Evolutionary conservation across 1,140 invertebrate genomes (phyloP), one percentile per base, ranked within the genome.

Genomic region (Grapholita molesta): DNA sequence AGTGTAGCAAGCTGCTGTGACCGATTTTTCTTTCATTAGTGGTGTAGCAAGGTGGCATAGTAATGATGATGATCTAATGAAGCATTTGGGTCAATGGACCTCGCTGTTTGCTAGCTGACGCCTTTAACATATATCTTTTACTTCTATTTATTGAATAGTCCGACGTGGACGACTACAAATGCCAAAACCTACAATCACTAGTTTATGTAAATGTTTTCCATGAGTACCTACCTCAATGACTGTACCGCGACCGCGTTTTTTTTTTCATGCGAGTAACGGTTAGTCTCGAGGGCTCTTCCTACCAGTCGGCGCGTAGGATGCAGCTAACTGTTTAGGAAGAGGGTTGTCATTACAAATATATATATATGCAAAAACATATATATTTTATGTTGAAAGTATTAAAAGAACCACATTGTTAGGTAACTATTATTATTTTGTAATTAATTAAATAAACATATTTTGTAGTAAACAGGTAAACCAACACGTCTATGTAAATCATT

Each of bases 31-130:
- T 87, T 89, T 89, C 84, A 82, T 87, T 87, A 72, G 77, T 81
- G 70, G 75, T 75, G 32, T 24, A 25, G 7, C 80, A 85, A 79
- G 71, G 69, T 82, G 86, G 78, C 83, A 83, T 82, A 89, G 84
- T 85, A 83, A 82, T n/a, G n/a, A n/a, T n/a, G n/a, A n/a, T n/a
- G n/a, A n/a, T n/a, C n/a, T n/a, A n/a, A n/a, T 83, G 79, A 81
- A 75, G 81, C 85, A 91, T 91, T 89, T 91, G 82, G 89, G 86
- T 91, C 89, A 91, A 88, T 88, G 89, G 89, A 89, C 86, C 86
- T 89, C 84, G 77, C 85, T 82, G 86, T 86, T 87, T 82, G 81
- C 82, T 77, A 84, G 75, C 72, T 80, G 73, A 73, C 74, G 72
- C 74, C 83, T 83, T 79, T 83, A 80, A 74, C 72, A 86, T 88